Percentiles rank a stretch among this genome's conserved stretches.
Evolutionary conservation across 2,113 vertebrate genomes (phyloP).

Genomic region (Psilopsiagon aurifrons): DNA sequence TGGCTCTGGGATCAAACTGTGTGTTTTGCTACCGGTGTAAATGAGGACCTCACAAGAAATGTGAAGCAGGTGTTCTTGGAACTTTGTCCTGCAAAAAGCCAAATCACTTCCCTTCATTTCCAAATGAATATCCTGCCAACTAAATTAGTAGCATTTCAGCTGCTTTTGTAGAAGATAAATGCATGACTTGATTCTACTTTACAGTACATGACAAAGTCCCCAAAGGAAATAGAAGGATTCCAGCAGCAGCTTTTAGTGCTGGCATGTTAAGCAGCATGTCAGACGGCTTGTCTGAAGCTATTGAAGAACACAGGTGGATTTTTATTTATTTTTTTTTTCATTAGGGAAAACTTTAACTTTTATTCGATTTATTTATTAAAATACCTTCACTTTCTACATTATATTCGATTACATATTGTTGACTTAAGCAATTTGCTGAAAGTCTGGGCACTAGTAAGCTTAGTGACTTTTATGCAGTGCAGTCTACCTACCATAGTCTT

Average conservation of each 20-base stretch:
- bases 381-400: neutral
- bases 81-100: neutral
- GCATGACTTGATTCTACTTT: neutral
- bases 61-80: neutral
- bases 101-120: neutral
- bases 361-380: neutral
- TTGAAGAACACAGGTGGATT: neutral
- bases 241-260: neutral
- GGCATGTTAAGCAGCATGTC: neutral
- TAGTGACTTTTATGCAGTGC: neutral
- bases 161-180: neutral
- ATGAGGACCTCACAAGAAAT: neutral
- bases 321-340: neutral
- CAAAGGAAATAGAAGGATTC: accelerated
- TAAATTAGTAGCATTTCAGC: neutral
- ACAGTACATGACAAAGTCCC: neutral
- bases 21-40: neutral
- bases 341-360: neutral
- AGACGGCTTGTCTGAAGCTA: neutral
- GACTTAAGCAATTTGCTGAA: accelerated
- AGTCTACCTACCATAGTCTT: neutral
- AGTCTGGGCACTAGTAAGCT: neutral
- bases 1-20: neutral
- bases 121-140: neutral
- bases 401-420: neutral